phyloP scores from a whole-genome alignment of 2,113 vertebrate species.

The Atlantisia rogersi region DNA sequence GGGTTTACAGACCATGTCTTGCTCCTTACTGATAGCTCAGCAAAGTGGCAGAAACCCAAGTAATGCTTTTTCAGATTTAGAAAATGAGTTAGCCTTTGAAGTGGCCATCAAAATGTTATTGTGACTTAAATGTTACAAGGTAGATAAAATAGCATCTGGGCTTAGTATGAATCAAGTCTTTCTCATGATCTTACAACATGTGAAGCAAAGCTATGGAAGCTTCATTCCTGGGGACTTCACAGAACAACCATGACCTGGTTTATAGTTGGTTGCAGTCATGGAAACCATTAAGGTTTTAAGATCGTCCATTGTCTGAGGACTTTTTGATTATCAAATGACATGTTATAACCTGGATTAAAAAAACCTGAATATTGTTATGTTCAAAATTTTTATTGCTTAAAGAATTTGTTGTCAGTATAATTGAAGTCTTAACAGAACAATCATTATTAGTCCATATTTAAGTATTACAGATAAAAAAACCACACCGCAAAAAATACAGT shows the following conservation, averaged over 20 bases:
- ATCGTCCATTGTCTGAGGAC: not conserved
- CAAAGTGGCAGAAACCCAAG: not conserved
- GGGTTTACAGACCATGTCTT: not conserved
- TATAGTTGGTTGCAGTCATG: not conserved
- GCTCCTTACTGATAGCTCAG: not conserved
- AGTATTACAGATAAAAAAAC: not conserved
- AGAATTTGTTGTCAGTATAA: not conserved
- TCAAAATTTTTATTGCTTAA: not conserved
- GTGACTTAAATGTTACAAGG: not conserved
- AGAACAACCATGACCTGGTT: not conserved
- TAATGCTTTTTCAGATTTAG: not conserved
- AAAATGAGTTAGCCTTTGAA: not conserved
- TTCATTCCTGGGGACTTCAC: not conserved
- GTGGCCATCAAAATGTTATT: conserved; percentile 19
- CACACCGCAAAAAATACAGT: too few species aligned
- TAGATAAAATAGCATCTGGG: not conserved
- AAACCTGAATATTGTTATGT: not conserved
- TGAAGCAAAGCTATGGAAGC: not conserved
- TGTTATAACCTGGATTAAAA: not conserved
- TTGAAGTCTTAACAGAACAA: not conserved
- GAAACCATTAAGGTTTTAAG: not conserved
- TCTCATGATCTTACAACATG: not conserved
- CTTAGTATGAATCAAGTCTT: not conserved
- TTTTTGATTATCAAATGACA: not conserved
- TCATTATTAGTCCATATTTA: not conserved